Conservation (phyloP, 2,797 vertebrate genomes). For the Microchirus variegatus region DNA sequence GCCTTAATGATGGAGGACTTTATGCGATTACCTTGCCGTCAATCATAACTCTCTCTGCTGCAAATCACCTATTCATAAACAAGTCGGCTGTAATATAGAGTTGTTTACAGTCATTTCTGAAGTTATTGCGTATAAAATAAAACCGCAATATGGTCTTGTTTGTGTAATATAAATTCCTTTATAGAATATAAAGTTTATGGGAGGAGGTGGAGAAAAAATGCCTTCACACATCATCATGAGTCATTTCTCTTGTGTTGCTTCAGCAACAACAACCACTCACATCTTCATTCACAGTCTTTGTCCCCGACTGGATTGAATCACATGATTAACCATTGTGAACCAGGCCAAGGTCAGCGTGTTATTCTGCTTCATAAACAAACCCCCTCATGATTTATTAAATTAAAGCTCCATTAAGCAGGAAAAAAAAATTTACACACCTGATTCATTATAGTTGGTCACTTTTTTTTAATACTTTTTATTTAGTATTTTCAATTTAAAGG, state of each 20-base stretch:
- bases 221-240: neutral
- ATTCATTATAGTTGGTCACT: too few relatives aligned
- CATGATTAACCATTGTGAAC: too few relatives aligned
- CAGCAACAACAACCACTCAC: neutral
- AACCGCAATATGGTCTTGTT: conserved; percentile 2
- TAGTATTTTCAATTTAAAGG: too few relatives aligned
- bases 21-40: conserved; percentile 1
- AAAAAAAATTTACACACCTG: too few relatives aligned
- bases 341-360: too few relatives aligned
- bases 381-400: too few relatives aligned
- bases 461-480: too few relatives aligned
- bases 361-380: too few relatives aligned
- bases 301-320: too few relatives aligned
- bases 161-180: neutral
- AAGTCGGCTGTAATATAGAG: neutral
- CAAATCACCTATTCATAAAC: conserved; percentile 12
- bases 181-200: neutral
- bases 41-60: conserved; percentile 3
- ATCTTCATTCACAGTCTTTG: neutral
- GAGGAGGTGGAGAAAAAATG: conserved; percentile 13
- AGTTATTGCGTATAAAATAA: conserved; percentile 7
- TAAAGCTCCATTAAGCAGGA: too few relatives aligned
- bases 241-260: neutral
- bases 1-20: conserved; percentile 12
- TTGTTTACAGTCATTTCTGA: conserved; percentile 13